phyloP scores from a whole-genome alignment of 1,140 invertebrate genomes.

The Drosophila miranda region DNA sequence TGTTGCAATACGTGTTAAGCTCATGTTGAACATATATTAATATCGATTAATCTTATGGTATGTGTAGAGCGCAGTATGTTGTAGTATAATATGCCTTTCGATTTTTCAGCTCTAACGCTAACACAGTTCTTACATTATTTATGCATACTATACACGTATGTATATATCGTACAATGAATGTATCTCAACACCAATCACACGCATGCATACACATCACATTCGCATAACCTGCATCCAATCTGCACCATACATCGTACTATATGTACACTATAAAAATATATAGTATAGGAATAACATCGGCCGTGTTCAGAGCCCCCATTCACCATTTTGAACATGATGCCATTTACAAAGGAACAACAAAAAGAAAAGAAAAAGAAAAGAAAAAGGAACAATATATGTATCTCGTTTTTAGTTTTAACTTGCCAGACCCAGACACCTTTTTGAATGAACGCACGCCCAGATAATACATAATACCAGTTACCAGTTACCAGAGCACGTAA shows the following conservation, averaged over 20 bases:
- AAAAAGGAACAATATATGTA: conserved; percentile 56
- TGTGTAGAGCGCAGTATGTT: conserved; percentile 39
- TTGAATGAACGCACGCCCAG: conserved; percentile 28
- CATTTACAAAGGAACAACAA: conserved; percentile 26
- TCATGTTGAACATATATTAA: conserved; percentile 61
- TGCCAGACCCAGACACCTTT: conserved; percentile 59
- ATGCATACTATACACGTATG: conserved; percentile 4
- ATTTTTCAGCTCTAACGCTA: conserved; percentile 25
- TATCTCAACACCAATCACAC: conserved; percentile 68
- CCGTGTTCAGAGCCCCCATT: conserved; percentile 10
- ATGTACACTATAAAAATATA: neutral
- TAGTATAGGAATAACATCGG: conserved; percentile 24
- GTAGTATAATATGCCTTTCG: conserved; percentile 40
- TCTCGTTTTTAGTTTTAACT: conserved; percentile 79
- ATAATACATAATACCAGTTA: neutral
- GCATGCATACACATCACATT: conserved; percentile 24
- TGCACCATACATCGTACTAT: conserved; percentile 7
- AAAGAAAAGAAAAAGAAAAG: conserved; percentile 17
- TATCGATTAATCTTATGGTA: conserved; percentile 39
- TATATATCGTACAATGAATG: conserved; percentile 50
- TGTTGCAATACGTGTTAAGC: conserved; percentile 75
- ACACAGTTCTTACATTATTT: conserved; percentile 36
- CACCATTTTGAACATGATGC: conserved; percentile 1
- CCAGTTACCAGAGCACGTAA: conserved; percentile 42
- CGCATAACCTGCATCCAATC: neutral